Conservation (phyloP, 2,888 invertebrate species). For the Hirtodrosophila cameraria region DNA sequence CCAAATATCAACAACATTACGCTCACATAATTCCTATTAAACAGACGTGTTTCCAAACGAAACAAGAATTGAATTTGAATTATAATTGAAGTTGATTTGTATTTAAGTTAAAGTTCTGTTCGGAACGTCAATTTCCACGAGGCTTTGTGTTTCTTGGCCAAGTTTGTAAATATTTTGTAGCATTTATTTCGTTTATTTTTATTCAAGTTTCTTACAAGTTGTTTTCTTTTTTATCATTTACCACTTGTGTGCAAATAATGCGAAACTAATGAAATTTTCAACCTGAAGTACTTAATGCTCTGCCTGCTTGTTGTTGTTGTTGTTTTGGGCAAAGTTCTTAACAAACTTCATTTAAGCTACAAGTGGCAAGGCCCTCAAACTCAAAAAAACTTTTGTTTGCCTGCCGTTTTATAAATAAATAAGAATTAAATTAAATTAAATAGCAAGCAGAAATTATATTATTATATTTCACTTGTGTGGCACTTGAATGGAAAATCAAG, state of each 20-base stretch:
- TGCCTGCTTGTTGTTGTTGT: conserved; percentile 46
- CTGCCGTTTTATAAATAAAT: conserved; percentile 47
- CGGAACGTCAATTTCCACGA: conserved; percentile 52
- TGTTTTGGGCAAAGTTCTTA: conserved; percentile 67
- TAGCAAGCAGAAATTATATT: conserved; percentile 50
- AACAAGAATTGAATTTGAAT: conserved; percentile 37
- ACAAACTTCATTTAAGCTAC: conserved; percentile 76
- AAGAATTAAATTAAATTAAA: conserved; percentile 73
- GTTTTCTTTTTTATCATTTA: conserved; percentile 31
- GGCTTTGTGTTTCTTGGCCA: conserved; percentile 31
- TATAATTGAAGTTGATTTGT: conserved; percentile 26
- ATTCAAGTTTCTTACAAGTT: conserved; percentile 20
- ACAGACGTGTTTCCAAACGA: conserved; percentile 22
- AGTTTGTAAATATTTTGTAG: conserved; percentile 34
- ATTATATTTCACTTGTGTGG: conserved; percentile 50
- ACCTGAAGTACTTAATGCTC: conserved; percentile 63
- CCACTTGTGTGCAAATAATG: conserved; percentile 63
- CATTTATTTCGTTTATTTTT: conserved; percentile 27
- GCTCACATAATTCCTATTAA: conserved; percentile 46
- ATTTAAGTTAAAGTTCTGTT: conserved; percentile 23
- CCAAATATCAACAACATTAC: conserved; percentile 18
- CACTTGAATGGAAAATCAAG: conserved; percentile 73
- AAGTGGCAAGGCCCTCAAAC: conserved; percentile 49
- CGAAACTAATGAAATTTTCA: conserved; percentile 76
- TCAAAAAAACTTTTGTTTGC: background rate